Base-by-base conservation (phyloP, 2,888 invertebrate genomes). In the Lasioglossum figueresi region DNA sequence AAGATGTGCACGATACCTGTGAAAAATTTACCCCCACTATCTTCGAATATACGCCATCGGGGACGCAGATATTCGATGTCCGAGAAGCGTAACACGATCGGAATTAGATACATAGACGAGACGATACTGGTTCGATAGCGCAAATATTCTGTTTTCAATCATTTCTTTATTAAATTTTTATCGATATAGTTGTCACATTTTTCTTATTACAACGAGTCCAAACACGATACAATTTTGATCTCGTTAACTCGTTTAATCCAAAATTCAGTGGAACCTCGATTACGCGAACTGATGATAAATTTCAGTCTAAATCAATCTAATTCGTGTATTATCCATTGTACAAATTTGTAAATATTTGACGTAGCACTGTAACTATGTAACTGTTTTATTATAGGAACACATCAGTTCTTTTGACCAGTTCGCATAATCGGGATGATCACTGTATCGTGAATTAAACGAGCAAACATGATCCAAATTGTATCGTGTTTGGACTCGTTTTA, bases 111-210 rank as follows among this genome's bases (percentile, higher is more conserved):
- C 23, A 3, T 0, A 3, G 52, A 3, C 10, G 8, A 52, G 23
- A 23, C 52, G 10, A 8, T 23, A 10, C 12, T 23, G 4, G n/a
- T n/a, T 56, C n/a, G 4, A 56, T 12, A n/a, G 56, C 4, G 23
- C 12, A n/a, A 12, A n/a, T 56, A 12, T 52, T n/a, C 23, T n/a
- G 23, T 23, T 23, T 10, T 52, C 19, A 19, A 23, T 23, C 5
- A 10, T 12, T 12, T 56, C 3, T 4, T n/a, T n/a, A 56, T 12
- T 12, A 56, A n/a, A 56, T n/a, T n/a, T 12, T 56, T n/a, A n/a
- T 10, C 23, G 0, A 23, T n/a, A 4, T 0, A 4, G 3, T n/a
- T 12, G n/a, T 12, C 12, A n/a, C 10, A n/a, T 10, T 56, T n/a
- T 56, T n/a, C 56, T n/a, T 4, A 4, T 56, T n/a, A n/a, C 12